phyloP scores from a whole-genome alignment of 2,113 vertebrate genomes.

The Silurus asotus region DNA sequence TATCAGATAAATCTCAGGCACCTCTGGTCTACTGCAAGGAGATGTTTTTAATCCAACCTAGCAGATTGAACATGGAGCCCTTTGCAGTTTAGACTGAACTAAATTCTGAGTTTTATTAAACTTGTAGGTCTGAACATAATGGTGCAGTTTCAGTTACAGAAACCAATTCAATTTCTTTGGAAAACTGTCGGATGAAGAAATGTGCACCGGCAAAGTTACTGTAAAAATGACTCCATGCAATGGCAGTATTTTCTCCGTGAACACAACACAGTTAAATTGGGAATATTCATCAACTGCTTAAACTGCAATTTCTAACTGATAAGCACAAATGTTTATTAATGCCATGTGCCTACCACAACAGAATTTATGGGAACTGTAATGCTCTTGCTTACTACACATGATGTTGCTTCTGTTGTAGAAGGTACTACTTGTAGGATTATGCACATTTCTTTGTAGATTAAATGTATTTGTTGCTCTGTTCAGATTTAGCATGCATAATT shows the following conservation, averaged over 20 bases:
- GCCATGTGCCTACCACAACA: not conserved
- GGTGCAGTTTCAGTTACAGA: not conserved
- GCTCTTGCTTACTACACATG: not conserved
- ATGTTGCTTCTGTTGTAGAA: not conserved
- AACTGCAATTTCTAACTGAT: not conserved
- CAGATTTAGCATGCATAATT: constrained; percentile 6
- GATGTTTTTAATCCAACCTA: not conserved
- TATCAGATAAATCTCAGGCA: no score
- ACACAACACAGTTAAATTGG: not conserved
- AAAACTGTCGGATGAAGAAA: not conserved
- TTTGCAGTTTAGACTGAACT: not conserved
- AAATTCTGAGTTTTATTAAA: not conserved
- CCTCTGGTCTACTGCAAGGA: no score
- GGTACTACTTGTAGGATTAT: not conserved
- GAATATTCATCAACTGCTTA: not conserved
- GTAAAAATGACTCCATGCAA: not conserved
- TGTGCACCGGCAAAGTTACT: not conserved
- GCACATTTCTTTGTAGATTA: not conserved
- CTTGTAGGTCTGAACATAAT: not conserved
- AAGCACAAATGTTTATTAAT: not conserved
- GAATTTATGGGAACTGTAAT: not conserved
- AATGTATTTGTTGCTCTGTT: not conserved
- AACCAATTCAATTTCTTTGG: not conserved
- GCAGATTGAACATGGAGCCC: not conserved
- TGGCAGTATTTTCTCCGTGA: not conserved